Evolutionary conservation across 2,888 invertebrate genomes (phyloP), one percentile per base, ranked within the genome.

Genomic region (Idaea aversata): DNA sequence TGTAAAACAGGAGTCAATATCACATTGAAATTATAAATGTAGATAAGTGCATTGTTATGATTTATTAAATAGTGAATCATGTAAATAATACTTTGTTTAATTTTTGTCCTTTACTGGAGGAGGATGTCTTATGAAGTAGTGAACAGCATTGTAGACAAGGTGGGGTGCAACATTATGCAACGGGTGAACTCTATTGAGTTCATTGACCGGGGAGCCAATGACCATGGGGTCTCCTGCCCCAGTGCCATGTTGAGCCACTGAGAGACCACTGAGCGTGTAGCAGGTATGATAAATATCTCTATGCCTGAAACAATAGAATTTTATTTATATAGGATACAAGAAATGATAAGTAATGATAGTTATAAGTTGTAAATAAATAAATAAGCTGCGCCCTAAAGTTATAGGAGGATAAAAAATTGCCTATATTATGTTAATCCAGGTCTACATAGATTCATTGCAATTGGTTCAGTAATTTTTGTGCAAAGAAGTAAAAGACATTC

Each of bases 261-360:
- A 97, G 61, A 99, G 93, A 4, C 99, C 99, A 88, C 98, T 98
- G 61, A 99, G 91, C 0, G 97, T 96, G 83, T 99, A 99, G 88
- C 99, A 99, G 0, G 99, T 99, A 88, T 99, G 99, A 87, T 99
- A 99, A 72, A 97, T 95, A 92, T 99, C 99, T 75, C 96, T 94
- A 62, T 95, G 94, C 83, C 97, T 97, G 90, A 69, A 93, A 91
- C 72, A 88, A 75, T 38, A 7, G 38, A 34, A 63, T 36, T 15
- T 61, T 61, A 72, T 76, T 34, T 25, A 62, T n/a, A 61, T 38
- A 5, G 47, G n/a, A n/a, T 34, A 38, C n/a, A n/a, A n/a, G n/a
- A n/a, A n/a, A n/a, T n/a, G n/a, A n/a, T n/a, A n/a, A n/a, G n/a
- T n/a, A n/a, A n/a, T n/a, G n/a, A n/a, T n/a, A n/a, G n/a, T n/a